A percentile compares a stretch with the other conserved stretches of the same genome.
phyloP scores from a whole-genome alignment of 35 echinoderm and acorn worm genomes.

The Amphiura filiformis region DNA sequence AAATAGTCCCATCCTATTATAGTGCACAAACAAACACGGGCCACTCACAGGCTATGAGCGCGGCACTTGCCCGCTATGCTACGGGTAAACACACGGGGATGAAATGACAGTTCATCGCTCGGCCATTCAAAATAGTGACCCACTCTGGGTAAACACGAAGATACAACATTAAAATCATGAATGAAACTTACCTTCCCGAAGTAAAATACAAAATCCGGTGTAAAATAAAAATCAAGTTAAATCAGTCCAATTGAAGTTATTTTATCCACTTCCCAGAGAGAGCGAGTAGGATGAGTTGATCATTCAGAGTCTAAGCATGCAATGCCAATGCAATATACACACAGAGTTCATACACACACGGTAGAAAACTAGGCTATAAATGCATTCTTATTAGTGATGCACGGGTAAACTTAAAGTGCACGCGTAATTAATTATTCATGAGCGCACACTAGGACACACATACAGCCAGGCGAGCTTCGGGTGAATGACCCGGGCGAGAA shows the following conservation, averaged over 20 bases:
- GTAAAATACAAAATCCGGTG: neutral
- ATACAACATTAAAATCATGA: too few species aligned
- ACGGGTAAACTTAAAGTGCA: constrained; percentile 60
- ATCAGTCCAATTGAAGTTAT: neutral
- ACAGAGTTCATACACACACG: neutral
- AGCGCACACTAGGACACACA: constrained; percentile 19
- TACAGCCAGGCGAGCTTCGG: neutral
- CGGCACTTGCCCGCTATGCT: too few species aligned
- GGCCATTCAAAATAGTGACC: too few species aligned
- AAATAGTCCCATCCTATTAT: too few species aligned
- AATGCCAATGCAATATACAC: neutral
- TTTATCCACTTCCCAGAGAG: neutral
- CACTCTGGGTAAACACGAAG: too few species aligned
- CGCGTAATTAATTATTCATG: constrained; percentile 57
- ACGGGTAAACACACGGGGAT: too few species aligned
- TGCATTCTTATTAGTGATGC: constrained; percentile 61
- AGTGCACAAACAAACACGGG: too few species aligned
- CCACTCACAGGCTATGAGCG: too few species aligned
- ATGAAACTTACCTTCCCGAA: too few species aligned
- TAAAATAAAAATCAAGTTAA: neutral
- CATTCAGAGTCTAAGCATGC: neutral
- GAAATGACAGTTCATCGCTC: too few species aligned
- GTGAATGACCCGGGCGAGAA: constrained; percentile 28
- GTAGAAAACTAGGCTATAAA: constrained; percentile 69
- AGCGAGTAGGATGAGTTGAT: neutral